Base-by-base conservation (phyloP, 2,797 vertebrate genomes). In the Petrocephalus schoutedeni region DNA sequence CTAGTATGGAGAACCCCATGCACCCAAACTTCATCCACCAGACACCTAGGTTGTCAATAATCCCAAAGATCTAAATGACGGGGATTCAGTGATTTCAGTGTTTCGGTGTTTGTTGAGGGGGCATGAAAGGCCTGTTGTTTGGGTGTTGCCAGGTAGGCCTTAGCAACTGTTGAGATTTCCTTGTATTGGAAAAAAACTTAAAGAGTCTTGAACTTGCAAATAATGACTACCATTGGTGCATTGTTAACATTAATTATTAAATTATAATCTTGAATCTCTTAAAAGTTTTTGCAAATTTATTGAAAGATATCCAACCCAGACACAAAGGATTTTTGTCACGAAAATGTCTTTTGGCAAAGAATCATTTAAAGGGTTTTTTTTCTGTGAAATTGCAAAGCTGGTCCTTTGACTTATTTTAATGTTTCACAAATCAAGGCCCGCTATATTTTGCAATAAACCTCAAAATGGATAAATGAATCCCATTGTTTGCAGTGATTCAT, bases 141-240 rank as follows among this genome's bases (percentile, higher is more conserved):
- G 92, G 8, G 67, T 91, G 95, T 96, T 96, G 95, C 95, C 95
- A 96, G 95, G 95, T 96, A 95, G 94, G 95, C 94, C 95, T 92
- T 96, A 96, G 96, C 95, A 96, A 96, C 95, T 94, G 95, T 94
- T 93, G 95, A 96, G 94, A 94, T 93, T 94, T 93, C 94, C 88
- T 92, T 94, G 94, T 95, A 95, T 95, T 5, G 16, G 16, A 86
- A 45, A 36, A 56, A 67, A 86, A 49, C 6, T 41, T 2, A 23
- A 61, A 19, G n/a, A 9, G 85, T 49, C 36, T 45, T 61, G 12
- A 32, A 49, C 59, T 86, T 86, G 2, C 41, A 86, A 49, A 51
- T 41, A 51, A 45, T 36, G 32, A 12, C 8, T 51, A 57, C 84
- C 67, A 16, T 41, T 74, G 67, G 67, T 74, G 67, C 32, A 85